Evolutionary conservation across 2,113 vertebrate species (phyloP), one percentile per base, ranked within the genome.

Genomic region (Rutilus rutilus): DNA sequence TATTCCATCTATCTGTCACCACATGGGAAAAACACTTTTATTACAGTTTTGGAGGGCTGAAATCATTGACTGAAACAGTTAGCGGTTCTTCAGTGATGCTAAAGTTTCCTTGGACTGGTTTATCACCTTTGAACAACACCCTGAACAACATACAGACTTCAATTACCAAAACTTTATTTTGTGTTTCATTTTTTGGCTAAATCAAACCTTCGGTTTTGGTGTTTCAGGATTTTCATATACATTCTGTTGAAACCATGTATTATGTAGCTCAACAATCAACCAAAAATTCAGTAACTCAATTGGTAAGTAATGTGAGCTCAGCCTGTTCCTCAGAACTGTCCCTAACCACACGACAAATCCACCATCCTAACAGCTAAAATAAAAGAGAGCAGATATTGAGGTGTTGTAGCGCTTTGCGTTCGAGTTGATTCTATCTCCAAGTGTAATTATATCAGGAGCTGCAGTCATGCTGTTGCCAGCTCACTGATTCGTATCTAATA

Each of bases 381-480:
- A 19, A 65, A 62, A 69, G 36, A 59, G 52, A 67, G 45, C 54
- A 75, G 78, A 60, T 69, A 50, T 36, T 69, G 59, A 73, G 42
- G 30, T 33, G 79, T 62, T 81, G 82, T 52, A 69, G 57, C 77
- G 71, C 57, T 25, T 81, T 80, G 81, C 75, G 65, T 62, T 60
- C 42, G 19, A 74, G 21, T 36, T 69, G 65, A 80, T 89, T 54
- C 80, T 85, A 83, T 87, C 84, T 84, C 75, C 50, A 75, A 77
- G 71, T 84, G 52, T 78, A 86, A 85, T 71, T 78, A 23, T 69
- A 84, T 84, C 67, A 59, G 57, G 54, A 75, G 14, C 87, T 86
- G 88, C 88, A 89, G 90, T 83, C 89, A 64, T 62, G 62, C 84
- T 88, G 82, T 47, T 81, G 62, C 45, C 33, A 86, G 81, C 83